Percentiles rank a stretch among this genome's conserved stretches.
These are phyloP conservation scores for Mungos mungo DNA, from an alignment of 2,113 vertebrate genomes.

Conservation along the genomic window DNA sequence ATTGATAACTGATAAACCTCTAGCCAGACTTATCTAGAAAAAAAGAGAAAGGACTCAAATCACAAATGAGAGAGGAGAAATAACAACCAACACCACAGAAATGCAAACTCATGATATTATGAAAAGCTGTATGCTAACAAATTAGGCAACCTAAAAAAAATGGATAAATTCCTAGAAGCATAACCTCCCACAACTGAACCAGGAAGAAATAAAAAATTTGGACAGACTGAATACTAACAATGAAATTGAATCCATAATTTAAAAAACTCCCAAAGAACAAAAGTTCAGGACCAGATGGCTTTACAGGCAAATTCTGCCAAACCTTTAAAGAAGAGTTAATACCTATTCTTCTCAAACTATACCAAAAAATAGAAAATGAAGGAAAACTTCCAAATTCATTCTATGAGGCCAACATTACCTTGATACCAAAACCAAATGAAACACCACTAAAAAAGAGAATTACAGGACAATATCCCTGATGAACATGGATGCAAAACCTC, in stretches of 20 bases:
- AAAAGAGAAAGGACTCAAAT: not conserved
- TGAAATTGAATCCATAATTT: not conserved
- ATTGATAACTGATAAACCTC: not conserved
- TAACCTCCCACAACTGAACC: not conserved
- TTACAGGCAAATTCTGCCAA: not conserved
- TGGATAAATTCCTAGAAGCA: not conserved
- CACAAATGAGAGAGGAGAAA: not conserved
- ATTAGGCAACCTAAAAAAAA: not conserved
- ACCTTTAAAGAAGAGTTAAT: not conserved
- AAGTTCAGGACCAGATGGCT: not conserved
- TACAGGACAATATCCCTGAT: not conserved
- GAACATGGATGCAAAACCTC: not conserved
- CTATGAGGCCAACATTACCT: not conserved
- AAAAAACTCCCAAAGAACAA: not conserved
- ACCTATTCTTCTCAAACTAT: not conserved
- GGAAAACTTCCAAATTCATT: not conserved
- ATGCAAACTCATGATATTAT: not conserved
- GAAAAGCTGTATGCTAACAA: not conserved
- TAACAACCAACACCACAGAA: not conserved
- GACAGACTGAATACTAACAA: not conserved
- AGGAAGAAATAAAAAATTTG: not conserved
- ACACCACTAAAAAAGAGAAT: not conserved
- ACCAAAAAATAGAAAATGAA: not conserved
- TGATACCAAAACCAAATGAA: not conserved
- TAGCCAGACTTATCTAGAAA: not conserved